Conservation (phyloP, 2,797 vertebrate genomes). For the Fratercula arctica region DNA sequence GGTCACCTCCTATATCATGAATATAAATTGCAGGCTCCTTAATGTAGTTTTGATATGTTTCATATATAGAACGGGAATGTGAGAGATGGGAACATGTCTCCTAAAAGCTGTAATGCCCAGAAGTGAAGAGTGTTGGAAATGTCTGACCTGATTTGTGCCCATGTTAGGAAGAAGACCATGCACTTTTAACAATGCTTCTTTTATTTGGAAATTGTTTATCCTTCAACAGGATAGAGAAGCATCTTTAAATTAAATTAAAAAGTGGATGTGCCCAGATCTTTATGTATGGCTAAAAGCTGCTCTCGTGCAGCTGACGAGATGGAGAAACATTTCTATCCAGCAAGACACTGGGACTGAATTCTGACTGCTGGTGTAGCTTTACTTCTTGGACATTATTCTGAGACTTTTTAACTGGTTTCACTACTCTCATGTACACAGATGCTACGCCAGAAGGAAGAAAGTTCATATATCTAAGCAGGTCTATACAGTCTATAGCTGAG, state of each 20-base stretch:
- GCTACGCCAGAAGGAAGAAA: not conserved
- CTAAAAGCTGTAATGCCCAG: constrained; percentile 44
- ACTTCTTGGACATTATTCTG: not conserved
- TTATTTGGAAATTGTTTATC: not conserved
- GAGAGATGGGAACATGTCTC: constrained; percentile 35
- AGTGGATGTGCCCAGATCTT: not conserved
- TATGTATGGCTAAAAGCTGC: not conserved
- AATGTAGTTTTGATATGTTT: constrained; percentile 46
- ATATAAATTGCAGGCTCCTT: constrained; percentile 54
- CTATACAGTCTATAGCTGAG: not conserved
- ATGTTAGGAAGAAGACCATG: not conserved
- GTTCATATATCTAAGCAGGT: not conserved
- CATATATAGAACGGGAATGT: constrained; percentile 37
- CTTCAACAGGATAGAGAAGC: not conserved
- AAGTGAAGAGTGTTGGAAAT: not conserved
- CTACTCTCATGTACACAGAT: not conserved
- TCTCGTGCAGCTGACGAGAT: not conserved
- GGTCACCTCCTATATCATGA: constrained; percentile 59
- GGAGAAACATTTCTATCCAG: not conserved
- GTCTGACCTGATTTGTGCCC: not conserved
- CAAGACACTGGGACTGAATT: not conserved
- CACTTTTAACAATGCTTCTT: not conserved
- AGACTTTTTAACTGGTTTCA: not conserved
- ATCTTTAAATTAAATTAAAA: not conserved
- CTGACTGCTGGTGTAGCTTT: not conserved